A percentile compares a stretch with the other conserved stretches of the same genome.
Conservation (phyloP, 1,140 invertebrate species). For the Vanessa atalanta region DNA sequence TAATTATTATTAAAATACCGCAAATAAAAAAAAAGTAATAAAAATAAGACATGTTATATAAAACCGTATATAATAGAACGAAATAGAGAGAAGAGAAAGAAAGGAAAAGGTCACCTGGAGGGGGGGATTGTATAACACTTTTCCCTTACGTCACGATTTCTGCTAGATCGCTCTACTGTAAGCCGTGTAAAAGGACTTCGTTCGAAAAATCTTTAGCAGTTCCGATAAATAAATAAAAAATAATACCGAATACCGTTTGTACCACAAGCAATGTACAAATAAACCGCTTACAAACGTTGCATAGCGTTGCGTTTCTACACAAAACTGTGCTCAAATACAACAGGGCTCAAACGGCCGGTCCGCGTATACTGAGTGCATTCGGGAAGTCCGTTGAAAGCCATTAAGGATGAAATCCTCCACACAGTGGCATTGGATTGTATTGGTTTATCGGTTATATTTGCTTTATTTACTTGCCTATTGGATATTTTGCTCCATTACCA, state of each 20-base stretch:
- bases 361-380: slow-evolving; percentile 3
- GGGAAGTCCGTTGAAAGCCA: slow-evolving; percentile 1
- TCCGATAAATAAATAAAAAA: not conserved
- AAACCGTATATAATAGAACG: too few species aligned
- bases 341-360: not conserved
- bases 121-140: too few species aligned
- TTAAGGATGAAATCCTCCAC: not conserved
- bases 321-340: slow-evolving; percentile 6
- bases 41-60: too few species aligned
- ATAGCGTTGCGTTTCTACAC: slow-evolving; percentile 5
- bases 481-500: not conserved
- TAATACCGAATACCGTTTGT: not conserved
- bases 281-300: slow-evolving; percentile 10
- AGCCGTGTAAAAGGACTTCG: too few species aligned
- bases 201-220: too few species aligned
- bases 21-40: too few species aligned
- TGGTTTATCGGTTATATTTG: slow-evolving; percentile 1
- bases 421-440: not conserved
- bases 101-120: too few species aligned
- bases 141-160: too few species aligned
- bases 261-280: slow-evolving; percentile 2
- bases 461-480: not conserved
- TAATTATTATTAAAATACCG: too few species aligned
- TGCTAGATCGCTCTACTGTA: too few species aligned
- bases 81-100: too few species aligned